Percentiles rank a stretch among this genome's conserved stretches.
Evolutionary conservation across 2,113 vertebrate genomes (phyloP).

Genomic region (Piaya cayana): DNA sequence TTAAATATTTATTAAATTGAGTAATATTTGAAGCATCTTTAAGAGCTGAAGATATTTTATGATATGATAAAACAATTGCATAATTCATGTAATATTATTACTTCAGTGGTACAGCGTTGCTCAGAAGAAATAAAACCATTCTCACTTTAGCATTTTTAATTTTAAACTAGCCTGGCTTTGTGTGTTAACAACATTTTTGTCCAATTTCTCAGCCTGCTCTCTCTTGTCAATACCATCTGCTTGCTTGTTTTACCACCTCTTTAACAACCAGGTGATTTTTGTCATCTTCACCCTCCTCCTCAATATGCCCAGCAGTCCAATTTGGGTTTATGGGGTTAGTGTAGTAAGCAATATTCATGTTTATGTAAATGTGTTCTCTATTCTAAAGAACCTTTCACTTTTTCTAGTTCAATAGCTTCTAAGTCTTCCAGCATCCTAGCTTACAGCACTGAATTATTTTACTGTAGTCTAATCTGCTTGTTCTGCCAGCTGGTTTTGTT

Average conservation of each 20-base stretch:
- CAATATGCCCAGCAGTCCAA: neutral
- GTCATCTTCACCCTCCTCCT: neutral
- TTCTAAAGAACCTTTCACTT: neutral
- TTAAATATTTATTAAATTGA: constrained; percentile 31
- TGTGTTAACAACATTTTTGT: constrained; percentile 19
- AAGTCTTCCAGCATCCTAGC: neutral
- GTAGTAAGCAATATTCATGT: neutral
- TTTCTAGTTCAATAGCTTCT: neutral
- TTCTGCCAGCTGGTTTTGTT: constrained; percentile 37
- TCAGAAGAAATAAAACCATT: constrained; percentile 27
- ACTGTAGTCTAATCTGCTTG: neutral
- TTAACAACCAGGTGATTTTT: constrained; percentile 34
- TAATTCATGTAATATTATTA: constrained; percentile 6
- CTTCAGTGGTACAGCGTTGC: neutral
- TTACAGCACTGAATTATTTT: neutral
- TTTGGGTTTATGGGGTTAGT: constrained; percentile 8
- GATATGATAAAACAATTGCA: neutral
- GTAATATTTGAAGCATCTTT: constrained; percentile 8
- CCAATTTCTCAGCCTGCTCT: neutral
- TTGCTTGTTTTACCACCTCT: constrained; percentile 10
- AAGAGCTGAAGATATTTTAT: neutral
- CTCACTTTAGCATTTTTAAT: neutral
- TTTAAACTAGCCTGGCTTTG: neutral
- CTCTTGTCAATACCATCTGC: constrained; percentile 20
- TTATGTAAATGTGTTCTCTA: neutral